phyloP scores from a whole-genome alignment of 2,888 invertebrate species.

The Drosophila monieri region DNA sequence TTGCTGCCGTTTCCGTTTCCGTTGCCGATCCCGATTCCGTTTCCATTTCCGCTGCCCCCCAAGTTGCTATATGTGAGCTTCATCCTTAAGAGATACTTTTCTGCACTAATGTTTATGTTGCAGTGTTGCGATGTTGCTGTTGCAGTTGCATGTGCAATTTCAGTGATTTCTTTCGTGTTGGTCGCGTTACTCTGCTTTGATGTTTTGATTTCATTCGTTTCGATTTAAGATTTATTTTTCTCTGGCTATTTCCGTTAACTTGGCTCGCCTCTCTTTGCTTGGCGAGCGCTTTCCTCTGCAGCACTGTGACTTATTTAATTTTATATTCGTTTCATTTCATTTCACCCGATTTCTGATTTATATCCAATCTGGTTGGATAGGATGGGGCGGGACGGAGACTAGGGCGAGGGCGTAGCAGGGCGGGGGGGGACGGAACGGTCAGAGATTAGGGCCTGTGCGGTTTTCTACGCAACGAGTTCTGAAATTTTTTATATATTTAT shows the following conservation, averaged over 20 bases:
- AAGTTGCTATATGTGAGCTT: conserved; percentile 24
- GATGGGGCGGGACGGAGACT: conserved; percentile 20
- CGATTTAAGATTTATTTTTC: conserved; percentile 23
- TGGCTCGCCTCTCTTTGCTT: conserved; percentile 17
- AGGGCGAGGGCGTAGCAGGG: background rate
- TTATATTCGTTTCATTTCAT: conserved; percentile 18
- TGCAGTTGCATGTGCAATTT: conserved; percentile 16
- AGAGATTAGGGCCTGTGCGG: conserved; percentile 24
- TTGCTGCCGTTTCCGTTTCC: conserved; percentile 53
- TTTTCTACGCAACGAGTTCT: conserved; percentile 30
- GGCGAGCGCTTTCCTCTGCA: conserved; percentile 28
- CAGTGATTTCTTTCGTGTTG: conserved; percentile 58
- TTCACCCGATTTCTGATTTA: conserved; percentile 39
- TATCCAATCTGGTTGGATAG: conserved; percentile 11
- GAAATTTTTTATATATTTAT: conserved; percentile 20
- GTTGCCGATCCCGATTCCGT: conserved; percentile 9
- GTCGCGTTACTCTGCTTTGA: conserved; percentile 54
- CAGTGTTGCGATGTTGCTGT: background rate
- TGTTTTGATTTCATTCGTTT: conserved; percentile 72
- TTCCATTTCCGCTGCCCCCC: conserved; percentile 8
- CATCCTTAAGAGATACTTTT: conserved; percentile 2
- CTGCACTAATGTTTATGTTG: background rate
- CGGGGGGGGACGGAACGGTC: conserved; percentile 20
- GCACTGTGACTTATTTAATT: conserved; percentile 6
- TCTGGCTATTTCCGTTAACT: conserved; percentile 14